These are phyloP conservation scores for Gallinago media DNA, from an alignment of 2,113 vertebrate genomes.

Conservation along the genomic window DNA sequence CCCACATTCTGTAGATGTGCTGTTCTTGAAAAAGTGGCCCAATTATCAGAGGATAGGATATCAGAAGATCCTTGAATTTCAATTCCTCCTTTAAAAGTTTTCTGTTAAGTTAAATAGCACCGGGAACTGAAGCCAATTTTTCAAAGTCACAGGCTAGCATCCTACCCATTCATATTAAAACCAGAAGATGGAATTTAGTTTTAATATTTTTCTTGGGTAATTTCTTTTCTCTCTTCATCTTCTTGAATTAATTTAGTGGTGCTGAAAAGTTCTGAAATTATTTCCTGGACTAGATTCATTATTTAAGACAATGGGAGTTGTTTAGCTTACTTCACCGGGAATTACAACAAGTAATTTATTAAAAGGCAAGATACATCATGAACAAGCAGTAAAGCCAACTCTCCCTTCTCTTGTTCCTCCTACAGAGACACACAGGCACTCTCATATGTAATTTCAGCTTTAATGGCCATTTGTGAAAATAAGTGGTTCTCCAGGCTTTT, in stretches of 20 bases:
- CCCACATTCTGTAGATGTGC: accelerated
- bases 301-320: conserved; percentile 38
- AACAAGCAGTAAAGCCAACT: background rate
- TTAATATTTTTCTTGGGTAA: background rate
- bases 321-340: conserved; percentile 32
- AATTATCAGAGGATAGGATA: background rate
- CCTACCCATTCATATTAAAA: background rate
- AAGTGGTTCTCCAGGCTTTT: background rate
- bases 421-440: background rate
- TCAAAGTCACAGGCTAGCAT: background rate
- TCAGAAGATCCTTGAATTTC: background rate
- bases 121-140: background rate
- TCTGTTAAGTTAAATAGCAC: background rate
- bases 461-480: background rate
- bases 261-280: conserved; percentile 47
- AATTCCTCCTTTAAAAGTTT: background rate
- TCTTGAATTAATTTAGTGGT: conserved; percentile 39
- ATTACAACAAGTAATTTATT: conserved; percentile 32
- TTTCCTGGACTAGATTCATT: conserved; percentile 32
- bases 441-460: background rate
- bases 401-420: background rate
- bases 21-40: background rate
- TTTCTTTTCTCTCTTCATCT: background rate
- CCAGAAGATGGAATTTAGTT: conserved; percentile 11
- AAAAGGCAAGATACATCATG: background rate